phyloP scores from a whole-genome alignment of 2,888 invertebrate species.

The Odontomyia ornata region DNA sequence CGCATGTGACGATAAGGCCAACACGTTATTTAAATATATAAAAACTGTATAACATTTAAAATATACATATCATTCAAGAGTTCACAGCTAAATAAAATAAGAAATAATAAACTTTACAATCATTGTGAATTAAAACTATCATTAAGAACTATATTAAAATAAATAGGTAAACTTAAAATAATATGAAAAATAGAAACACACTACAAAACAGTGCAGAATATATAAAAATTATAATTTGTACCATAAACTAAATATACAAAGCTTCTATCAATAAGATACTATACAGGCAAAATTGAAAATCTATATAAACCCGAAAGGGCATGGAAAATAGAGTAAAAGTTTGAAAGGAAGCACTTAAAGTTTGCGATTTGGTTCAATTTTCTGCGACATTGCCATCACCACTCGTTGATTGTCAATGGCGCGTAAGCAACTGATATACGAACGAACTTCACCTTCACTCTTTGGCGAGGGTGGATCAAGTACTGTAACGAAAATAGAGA shows the following conservation, averaged over 20 bases:
- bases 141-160: no score
- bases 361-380: slow-evolving; percentile 72
- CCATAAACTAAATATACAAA: slow-evolving; percentile 22
- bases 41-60: no score
- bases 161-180: neutral
- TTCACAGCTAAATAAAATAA: neutral
- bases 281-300: neutral
- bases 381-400: slow-evolving; percentile 80
- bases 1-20: no score
- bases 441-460: slow-evolving; percentile 73
- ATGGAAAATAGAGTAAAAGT: neutral
- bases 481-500: slow-evolving; percentile 65
- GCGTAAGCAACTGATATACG: slow-evolving; percentile 76
- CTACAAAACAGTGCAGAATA: slow-evolving; percentile 20
- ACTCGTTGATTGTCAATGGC: slow-evolving; percentile 83
- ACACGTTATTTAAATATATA: no score
- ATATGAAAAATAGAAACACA: neutral
- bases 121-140: neutral
- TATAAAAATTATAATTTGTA: slow-evolving; percentile 37
- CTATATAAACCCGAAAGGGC: neutral
- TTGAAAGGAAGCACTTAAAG: slow-evolving; percentile 39
- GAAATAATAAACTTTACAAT: neutral
- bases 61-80: no score
- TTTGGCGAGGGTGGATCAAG: slow-evolving; percentile 76
- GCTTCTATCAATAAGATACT: neutral